Percentiles rank a stretch among this genome's conserved stretches.
Conservation (phyloP, 2,113 vertebrate species). For the Chiloscyllium plagiosum region DNA sequence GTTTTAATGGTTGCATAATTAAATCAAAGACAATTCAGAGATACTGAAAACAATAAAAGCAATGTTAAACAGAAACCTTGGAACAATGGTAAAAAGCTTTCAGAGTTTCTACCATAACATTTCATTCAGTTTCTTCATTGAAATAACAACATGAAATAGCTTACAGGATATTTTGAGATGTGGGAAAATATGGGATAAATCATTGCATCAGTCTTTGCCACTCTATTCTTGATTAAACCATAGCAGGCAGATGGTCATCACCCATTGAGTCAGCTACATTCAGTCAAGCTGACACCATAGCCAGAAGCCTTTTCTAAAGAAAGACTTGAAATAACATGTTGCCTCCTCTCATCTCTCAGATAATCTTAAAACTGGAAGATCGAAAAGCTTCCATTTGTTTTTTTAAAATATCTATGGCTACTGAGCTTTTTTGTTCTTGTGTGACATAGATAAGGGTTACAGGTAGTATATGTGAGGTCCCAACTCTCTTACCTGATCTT, state of each 20-base stretch:
- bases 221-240: background rate
- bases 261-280: conserved; percentile 13
- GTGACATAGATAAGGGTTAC: background rate
- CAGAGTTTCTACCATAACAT: background rate
- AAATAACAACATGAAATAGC: background rate
- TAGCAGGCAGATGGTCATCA: background rate
- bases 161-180: background rate
- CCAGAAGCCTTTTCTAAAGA: background rate
- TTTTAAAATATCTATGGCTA: no score
- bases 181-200: background rate
- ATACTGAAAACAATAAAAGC: background rate
- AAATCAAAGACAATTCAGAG: background rate
- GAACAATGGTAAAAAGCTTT: background rate
- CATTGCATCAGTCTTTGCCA: background rate
- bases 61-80: background rate
- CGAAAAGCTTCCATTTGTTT: background rate
- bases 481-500: background rate
- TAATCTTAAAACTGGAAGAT: background rate
- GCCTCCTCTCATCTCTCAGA: background rate
- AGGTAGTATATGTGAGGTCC: background rate
- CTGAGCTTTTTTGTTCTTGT: background rate
- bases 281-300: conserved; percentile 1
- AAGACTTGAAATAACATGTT: background rate
- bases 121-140: background rate
- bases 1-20: background rate